Base-by-base conservation (phyloP, 2,797 vertebrate species). In the Morelia viridis region DNA sequence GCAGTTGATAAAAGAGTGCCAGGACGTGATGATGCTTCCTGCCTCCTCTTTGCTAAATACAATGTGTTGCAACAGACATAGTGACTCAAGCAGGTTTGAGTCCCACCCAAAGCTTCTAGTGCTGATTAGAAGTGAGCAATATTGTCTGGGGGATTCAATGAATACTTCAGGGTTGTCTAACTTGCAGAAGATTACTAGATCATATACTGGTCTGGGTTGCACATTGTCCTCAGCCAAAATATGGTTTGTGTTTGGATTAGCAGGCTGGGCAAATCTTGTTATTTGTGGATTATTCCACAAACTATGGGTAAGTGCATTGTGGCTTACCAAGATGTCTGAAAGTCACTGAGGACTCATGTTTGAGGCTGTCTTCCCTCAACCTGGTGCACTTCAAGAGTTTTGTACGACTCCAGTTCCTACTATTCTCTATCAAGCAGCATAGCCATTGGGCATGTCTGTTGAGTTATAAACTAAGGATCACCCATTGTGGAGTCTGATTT, bases 51-150 rank as follows among this genome's bases (percentile, higher is more conserved):
- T 57, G n/a, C n/a, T 83, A 26, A 80, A 12, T 50, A 22, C 56
- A 60, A 41, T 50, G 61, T 71, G 35, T 71, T 89, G 53, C 53
- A 50, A 56, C 28, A 57, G 50, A 35, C 22, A 31, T 50, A 13
- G 26, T 92, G 87, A 92, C 87, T 92, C 91, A 92, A 65, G 24
- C 46, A 68, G 50, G 50, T 64, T 53, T 64, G 31, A 58, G 35
- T 71, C 64, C 68, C 53, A 68, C 41, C 35, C 64, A 92, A 26
- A 65, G 28, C 3, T 71, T 89, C 31, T 41, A 46, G 50, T n/a
- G 22, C 50, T 46, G 61, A 61, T 65, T 65, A 83, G 86, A 50
- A 84, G 41, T 84, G 87, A 88, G 61, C 64, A 65, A 41, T 50
- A 64, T n/a, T 64, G 68, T 83, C 86, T 85, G 76, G 50, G 76